Conservation (phyloP, 1,140 invertebrate genomes). For the Drosophila trapezifrons region DNA sequence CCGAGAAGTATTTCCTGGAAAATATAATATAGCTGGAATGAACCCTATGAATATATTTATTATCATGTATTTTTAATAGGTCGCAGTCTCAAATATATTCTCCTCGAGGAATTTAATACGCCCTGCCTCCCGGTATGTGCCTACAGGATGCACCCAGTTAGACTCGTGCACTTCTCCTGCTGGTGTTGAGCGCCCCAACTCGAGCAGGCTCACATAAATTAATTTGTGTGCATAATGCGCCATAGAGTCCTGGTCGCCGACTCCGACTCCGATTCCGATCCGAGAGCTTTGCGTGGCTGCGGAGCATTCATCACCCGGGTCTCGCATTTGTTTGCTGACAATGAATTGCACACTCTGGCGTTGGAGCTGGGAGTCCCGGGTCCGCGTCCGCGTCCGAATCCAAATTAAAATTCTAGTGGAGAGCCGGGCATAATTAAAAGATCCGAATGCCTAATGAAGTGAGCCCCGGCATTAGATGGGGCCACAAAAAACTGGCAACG, state of each 20-base stretch:
- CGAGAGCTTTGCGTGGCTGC: constrained; percentile 65
- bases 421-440: constrained; percentile 71
- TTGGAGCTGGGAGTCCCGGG: neutral
- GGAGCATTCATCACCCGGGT: constrained; percentile 74
- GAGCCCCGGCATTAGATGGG: constrained; percentile 61
- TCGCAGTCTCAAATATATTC: too few species aligned
- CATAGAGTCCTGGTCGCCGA: constrained; percentile 56
- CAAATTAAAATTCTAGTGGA: constrained; percentile 75
- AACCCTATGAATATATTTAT: too few species aligned
- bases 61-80: too few species aligned
- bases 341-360: constrained; percentile 73
- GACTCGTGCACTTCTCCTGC: constrained; percentile 21
- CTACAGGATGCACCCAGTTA: neutral
- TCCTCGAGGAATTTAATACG: neutral
- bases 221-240: constrained; percentile 78
- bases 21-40: too few species aligned
- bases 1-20: too few species aligned
- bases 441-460: constrained; percentile 67
- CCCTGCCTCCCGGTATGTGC: neutral
- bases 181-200: constrained; percentile 15
- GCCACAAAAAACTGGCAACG: constrained; percentile 1
- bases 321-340: constrained; percentile 83
- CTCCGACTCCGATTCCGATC: constrained; percentile 10
- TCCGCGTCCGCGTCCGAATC: neutral
- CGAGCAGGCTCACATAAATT: constrained; percentile 67